Conservation (phyloP, 2,888 invertebrate genomes). For the Rotaria socialis region DNA sequence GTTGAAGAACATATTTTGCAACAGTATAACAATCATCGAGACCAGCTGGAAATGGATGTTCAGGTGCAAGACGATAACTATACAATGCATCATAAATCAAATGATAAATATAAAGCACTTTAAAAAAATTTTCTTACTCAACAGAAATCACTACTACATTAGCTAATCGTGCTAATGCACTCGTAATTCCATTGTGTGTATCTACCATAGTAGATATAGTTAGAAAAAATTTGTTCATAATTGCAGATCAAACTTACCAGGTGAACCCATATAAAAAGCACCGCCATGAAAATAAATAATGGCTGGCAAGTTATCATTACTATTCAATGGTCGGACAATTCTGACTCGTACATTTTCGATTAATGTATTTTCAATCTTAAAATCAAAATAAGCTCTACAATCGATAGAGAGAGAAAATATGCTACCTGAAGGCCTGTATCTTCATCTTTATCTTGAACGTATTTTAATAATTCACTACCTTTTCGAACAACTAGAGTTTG, state of each 20-base stretch:
- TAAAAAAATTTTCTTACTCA: background rate
- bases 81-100: background rate
- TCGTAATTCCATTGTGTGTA: conserved; percentile 4
- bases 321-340: background rate
- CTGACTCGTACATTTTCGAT: background rate
- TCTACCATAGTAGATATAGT: background rate
- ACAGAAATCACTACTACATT: conserved; percentile 30
- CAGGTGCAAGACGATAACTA: conserved; percentile 43
- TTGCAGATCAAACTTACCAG: background rate
- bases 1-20: conserved; percentile 35
- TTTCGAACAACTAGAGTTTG: background rate
- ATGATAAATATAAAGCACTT: background rate
- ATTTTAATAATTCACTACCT: background rate
- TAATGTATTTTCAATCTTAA: background rate
- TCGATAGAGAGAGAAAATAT: background rate
- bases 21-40: conserved; percentile 39
- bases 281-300: conserved; percentile 41
- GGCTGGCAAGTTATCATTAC: background rate
- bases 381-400: background rate
- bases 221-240: too few species aligned
- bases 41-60: conserved; percentile 37
- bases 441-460: background rate
- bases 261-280: conserved; percentile 35
- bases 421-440: background rate
- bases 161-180: background rate